Evolutionary conservation across 2,113 vertebrate genomes (phyloP), one percentile per base, ranked within the genome.

Genomic region (Ia io): DNA sequence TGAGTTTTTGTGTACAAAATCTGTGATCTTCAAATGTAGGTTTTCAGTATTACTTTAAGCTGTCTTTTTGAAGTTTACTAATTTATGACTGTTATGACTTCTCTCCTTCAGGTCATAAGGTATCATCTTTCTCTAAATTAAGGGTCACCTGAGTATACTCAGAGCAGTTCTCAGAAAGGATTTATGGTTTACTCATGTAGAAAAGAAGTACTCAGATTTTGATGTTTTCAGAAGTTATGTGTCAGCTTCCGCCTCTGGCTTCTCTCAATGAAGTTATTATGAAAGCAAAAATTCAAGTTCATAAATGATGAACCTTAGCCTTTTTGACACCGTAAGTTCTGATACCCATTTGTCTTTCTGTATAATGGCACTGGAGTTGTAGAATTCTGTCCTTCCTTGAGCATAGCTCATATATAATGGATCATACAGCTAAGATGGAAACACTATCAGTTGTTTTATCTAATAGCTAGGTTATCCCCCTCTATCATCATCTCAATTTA

Each of bases 51-150:
- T 69, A 7, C 51, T 67, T 84, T n/a, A 94, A 78, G 35, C 22
- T n/a, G 4, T 59, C 37, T 10, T 84, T 84, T 79, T 47, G 78
- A 94, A 94, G 56, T 71, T 89, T n/a, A 13, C 37, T 56, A 79
- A 59, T 84, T 59, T 88, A 65, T 84, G 32, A 71, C 20, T 88
- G 4, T 78, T 78, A 32, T 71, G 61, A 91, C 44, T 71, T 88
- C 49, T 80, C 3, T 47, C 23, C 37, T 88, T 78, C 25, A 47
- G 25, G 35, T 79, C 37, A 91, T 71, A 37, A 84, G 65, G 6
- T 73, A 88, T 84, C 84, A 88, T 84, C 32, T 96, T 35, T 92
- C 53, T 76, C 78, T 76, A 71, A 94, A 88, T 84, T 85, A 84
- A 92, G 28, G 53, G 47, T 89, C 28, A 73, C 17, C 23, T 56